These are phyloP conservation scores for Hyphantria cunea DNA, from an alignment of 1,140 invertebrate genomes.

Conservation along the genomic window DNA sequence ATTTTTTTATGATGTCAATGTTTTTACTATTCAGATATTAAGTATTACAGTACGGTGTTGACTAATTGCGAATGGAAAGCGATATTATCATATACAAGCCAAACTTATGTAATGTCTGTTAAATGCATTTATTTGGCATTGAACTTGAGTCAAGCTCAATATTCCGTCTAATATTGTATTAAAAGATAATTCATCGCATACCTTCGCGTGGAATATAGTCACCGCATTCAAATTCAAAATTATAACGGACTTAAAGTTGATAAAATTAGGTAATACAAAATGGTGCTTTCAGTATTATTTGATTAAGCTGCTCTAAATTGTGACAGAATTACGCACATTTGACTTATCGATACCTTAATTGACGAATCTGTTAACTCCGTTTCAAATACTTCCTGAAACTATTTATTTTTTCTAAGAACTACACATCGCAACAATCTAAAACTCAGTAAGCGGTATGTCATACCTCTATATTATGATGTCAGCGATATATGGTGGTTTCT, in stretches of 20 bases:
- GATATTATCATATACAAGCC: slow-evolving; percentile 5
- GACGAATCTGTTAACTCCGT: too few relatives aligned
- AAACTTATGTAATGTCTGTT: background rate
- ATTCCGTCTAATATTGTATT: slow-evolving; percentile 12
- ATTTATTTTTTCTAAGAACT: too few relatives aligned
- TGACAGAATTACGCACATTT: slow-evolving; percentile 59
- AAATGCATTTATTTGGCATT: slow-evolving; percentile 17
- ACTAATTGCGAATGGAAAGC: slow-evolving; percentile 7
- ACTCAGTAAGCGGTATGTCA: too few relatives aligned
- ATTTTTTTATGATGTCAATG: slow-evolving; percentile 33
- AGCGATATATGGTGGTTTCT: too few relatives aligned
- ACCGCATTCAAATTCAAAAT: slow-evolving; percentile 49
- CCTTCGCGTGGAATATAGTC: slow-evolving; percentile 18
- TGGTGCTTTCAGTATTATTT: slow-evolving; percentile 81
- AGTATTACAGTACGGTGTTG: slow-evolving; percentile 18
- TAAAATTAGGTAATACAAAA: slow-evolving; percentile 67
- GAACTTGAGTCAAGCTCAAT: slow-evolving; percentile 13
- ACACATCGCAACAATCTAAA: too few relatives aligned
- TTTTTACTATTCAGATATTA: slow-evolving; percentile 24
- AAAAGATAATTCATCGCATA: slow-evolving; percentile 11
- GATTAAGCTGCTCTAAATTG: slow-evolving; percentile 61
- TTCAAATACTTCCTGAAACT: too few relatives aligned
- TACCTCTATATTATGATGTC: too few relatives aligned
- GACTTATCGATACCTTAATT: background rate
- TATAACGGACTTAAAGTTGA: slow-evolving; percentile 48